Base-by-base conservation (phyloP, 2,797 vertebrate genomes). In the Corythornis leucogaster region DNA sequence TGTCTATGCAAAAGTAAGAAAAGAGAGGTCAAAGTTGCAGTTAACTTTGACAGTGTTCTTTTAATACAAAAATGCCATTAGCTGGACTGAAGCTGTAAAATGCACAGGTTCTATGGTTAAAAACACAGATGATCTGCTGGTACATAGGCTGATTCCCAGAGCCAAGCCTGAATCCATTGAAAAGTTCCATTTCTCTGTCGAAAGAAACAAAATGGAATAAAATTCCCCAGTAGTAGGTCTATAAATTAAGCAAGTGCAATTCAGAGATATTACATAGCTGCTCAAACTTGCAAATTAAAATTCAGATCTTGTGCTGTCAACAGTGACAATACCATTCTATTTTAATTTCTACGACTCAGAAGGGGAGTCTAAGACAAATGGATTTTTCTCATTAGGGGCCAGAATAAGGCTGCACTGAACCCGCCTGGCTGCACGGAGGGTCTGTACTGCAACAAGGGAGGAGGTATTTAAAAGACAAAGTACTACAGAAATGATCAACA, bases 181-280 rank as follows among this genome's bases (percentile, higher is more conserved):
- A 91, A 95, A 92, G 61, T 58, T 89, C 69, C 62, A 85, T 85
- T 85, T 58, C 64, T 89, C 69, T 55, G 74, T 85, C 84, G 70
- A 62, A 92, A 81, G 79, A 92, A 93, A 93, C 13, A 80, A 73
- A 78, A 67, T 3, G 19, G 35, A 94, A 79, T 59, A 94, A 69
- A 70, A 79, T 71, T 90, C 59, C 81, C 93, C 87, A 88, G 84
- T 75, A 96, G 88, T 61, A 92, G 76, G 80, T 75, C 78, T 85
- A 79, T 77, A 94, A 93, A 75, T 96, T 90, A 94, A 90, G 93
- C 66, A 96, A 95, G 92, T 95, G 89, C 88, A 96, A 83, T 94
- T 96, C 81, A 88, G 92, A 94, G 94, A 86, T 86, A 93, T 54
- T 78, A 74, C 53, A 76, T 54, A 94, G 93, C 87, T 94, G 85